Evolutionary conservation across 2,888 invertebrate species (phyloP).

Genomic region (Chrysina gloriosa): DNA sequence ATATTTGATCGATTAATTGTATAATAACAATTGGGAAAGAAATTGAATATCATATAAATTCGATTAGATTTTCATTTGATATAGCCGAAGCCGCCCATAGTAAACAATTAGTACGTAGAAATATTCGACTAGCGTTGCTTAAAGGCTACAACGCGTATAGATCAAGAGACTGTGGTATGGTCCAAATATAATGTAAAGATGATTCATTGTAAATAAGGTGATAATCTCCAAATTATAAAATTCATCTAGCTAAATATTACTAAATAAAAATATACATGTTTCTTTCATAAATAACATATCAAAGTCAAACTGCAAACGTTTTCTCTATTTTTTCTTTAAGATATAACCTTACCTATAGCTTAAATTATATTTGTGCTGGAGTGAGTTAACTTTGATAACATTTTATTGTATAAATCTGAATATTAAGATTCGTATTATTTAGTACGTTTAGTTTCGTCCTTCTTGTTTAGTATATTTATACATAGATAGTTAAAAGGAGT

Average conservation of each 20-base stretch:
- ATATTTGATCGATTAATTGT: no score
- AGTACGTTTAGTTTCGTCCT: no score
- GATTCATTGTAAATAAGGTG: slow-evolving; percentile 28
- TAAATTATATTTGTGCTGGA: slow-evolving; percentile 1
- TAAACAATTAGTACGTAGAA: slow-evolving; percentile 53
- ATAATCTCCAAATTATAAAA: slow-evolving; percentile 19
- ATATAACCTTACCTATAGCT: neutral
- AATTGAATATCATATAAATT: no score
- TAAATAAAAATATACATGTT: neutral
- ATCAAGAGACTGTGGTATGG: slow-evolving; percentile 63
- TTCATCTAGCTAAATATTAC: neutral
- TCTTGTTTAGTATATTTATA: neutral
- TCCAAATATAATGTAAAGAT: slow-evolving; percentile 55
- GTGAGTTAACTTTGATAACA: neutral
- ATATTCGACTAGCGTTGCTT: slow-evolving; percentile 43
- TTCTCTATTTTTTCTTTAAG: neutral
- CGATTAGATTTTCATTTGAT: slow-evolving; percentile 44
- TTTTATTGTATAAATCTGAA: no score
- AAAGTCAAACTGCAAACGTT: neutral
- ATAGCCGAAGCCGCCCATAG: slow-evolving; percentile 59
- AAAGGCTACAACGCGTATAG: slow-evolving; percentile 40
- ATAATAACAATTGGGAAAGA: slow-evolving; percentile 19
- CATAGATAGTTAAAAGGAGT: neutral
- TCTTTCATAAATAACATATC: slow-evolving; percentile 16
- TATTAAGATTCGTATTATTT: no score